Evolutionary conservation across 1,140 invertebrate species (phyloP).

Genomic region (Parasteatoda tepidariorum): DNA sequence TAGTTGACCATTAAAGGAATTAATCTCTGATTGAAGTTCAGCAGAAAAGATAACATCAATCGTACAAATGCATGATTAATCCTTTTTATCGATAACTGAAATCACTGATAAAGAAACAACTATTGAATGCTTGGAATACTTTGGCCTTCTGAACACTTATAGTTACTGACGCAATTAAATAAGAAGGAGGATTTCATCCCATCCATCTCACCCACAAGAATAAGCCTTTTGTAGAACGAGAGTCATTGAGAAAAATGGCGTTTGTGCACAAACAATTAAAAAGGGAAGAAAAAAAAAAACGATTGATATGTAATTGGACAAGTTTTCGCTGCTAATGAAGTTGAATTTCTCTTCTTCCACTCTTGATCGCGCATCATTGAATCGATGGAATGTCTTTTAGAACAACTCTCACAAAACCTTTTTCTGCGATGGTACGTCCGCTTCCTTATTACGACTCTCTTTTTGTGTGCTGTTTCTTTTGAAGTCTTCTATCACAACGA

Average conservation of each 20-base stretch:
- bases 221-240: no score
- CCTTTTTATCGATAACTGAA: no score
- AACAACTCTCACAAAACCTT: background rate
- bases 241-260: background rate
- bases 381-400: background rate
- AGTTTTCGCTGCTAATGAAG: background rate
- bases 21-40: no score
- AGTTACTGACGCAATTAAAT: background rate
- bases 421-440: background rate
- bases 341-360: background rate
- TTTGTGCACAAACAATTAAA: background rate
- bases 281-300: background rate
- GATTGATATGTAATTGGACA: background rate
- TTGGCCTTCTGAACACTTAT: constrained; percentile 1
- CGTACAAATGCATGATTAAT: no score
- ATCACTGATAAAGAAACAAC: no score
- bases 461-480: background rate
- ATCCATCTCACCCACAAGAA: background rate
- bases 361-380: background rate
- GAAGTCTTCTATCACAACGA: no score
- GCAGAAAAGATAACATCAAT: no score
- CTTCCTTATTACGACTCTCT: background rate
- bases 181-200: background rate
- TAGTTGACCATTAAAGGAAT: no score
- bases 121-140: no score